Conservation (phyloP, 2,113 vertebrate species). For the Spheniscus mendiculus region DNA sequence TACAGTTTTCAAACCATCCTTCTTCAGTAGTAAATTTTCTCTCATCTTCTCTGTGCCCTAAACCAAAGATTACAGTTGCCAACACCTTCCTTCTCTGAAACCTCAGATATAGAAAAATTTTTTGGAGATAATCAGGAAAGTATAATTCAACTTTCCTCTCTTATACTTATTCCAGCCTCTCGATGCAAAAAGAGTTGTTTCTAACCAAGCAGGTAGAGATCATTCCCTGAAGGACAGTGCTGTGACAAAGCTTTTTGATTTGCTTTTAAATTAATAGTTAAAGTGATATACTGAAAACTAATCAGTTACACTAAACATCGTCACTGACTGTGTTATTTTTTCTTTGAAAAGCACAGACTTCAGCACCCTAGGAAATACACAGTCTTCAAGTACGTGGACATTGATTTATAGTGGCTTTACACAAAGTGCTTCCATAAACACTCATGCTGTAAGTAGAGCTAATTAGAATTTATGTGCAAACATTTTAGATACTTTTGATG, state of each 20-base stretch:
- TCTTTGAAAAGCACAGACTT: not conserved
- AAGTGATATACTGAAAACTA: not conserved
- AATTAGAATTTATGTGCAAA: constrained; percentile 20
- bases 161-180: not conserved
- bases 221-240: not conserved
- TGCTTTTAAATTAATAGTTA: not conserved
- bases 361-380: not conserved
- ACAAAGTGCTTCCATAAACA: not conserved
- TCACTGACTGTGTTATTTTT: not conserved
- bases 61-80: not conserved
- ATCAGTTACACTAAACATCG: not conserved
- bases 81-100: not conserved
- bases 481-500: not conserved
- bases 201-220: not conserved
- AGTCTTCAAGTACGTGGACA: not conserved
- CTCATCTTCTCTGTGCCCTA: not conserved
- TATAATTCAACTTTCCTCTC: not conserved
- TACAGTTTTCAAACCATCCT: not conserved
- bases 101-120: not conserved
- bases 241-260: not conserved
- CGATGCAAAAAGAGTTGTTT: not conserved
- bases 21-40: not conserved
- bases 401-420: not conserved
- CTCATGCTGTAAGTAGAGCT: not conserved
- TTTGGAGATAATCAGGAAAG: not conserved